Evolutionary conservation across 1,140 invertebrate species (phyloP).

Genomic region (Pemphigus obesinymphae): DNA sequence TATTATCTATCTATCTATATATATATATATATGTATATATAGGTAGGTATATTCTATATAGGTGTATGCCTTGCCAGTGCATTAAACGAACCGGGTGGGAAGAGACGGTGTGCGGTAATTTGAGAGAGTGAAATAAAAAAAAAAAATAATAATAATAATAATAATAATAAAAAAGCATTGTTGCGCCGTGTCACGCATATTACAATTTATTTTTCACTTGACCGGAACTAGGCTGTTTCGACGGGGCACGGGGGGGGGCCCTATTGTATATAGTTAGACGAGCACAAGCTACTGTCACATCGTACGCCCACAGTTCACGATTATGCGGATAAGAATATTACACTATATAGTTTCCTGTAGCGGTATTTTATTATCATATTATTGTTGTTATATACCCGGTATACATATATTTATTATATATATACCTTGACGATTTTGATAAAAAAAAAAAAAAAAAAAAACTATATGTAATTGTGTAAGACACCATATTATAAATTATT

Average conservation of each 20-base stretch:
- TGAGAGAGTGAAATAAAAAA: conserved; percentile 25
- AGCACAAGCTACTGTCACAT: conserved; percentile 32
- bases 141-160: too few species aligned
- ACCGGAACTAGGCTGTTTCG: conserved; percentile 37
- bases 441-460: too few species aligned
- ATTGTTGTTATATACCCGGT: not conserved
- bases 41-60: too few species aligned
- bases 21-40: not conserved
- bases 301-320: conserved; percentile 35
- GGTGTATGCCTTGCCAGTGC: not conserved
- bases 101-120: conserved; percentile 26
- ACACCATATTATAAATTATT: not conserved
- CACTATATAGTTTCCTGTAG: conserved; percentile 17
- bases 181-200: conserved; percentile 36
- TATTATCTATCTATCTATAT: not conserved
- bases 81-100: not conserved
- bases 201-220: conserved; percentile 40
- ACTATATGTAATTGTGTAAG: not conserved
- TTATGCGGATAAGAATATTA: conserved; percentile 16
- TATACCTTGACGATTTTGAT: too few species aligned
- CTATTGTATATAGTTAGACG: conserved; percentile 24
- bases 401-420: not conserved
- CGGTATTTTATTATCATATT: not conserved
- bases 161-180: too few species aligned
- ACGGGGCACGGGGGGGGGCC: not conserved